Evolutionary conservation across 1,140 invertebrate genomes (phyloP), one percentile per base, ranked within the genome.

Genomic region (Drosophila chauvacae): DNA sequence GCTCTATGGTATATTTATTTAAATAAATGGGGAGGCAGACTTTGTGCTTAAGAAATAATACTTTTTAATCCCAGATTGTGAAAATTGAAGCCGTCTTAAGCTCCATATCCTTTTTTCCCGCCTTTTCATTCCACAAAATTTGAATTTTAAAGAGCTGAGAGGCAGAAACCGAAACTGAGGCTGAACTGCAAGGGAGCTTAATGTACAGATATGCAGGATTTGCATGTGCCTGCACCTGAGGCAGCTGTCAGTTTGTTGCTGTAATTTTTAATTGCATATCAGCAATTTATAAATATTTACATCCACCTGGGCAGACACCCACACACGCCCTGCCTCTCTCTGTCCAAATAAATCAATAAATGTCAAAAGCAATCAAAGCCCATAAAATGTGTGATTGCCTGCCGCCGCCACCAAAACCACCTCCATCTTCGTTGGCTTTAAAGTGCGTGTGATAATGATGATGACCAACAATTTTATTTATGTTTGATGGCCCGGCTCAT

Each of bases 211-310:
- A 30, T 23, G 18, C 55, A 26, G 55, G n/a, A 72, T 42, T 60
- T 59, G 13, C 53, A 71, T 33, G 16, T 18, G 62, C 28, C 30
- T 68, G 50, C 60, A 74, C 61, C 55, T 64, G 42, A 55, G 69
- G 50, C 81, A 85, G 62, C 82, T 86, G 82, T 79, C 79, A 81
- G 63, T 50, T 62, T 75, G 58, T 77, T 66, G 51, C 56, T 87
- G 70, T 82, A 83, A 73, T 88, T 80, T 83, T 87, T 88, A 87
- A 83, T 83, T 88, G 64, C 70, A 80, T 83, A 80, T 73, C 80
- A 88, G 68, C 70, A 77, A 66, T 70, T 80, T 70, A 80, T 83
- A 83, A 83, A 83, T 80, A 88, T 84, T 84, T 73, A 80, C 84
- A 66, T 51, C 51, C 30, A 70, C 53, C 47, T 55, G 53, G 41